Evolutionary conservation across 2,797 vertebrate genomes (phyloP), one percentile per base, ranked within the genome.

Genomic region (Choloepus didactylus): DNA sequence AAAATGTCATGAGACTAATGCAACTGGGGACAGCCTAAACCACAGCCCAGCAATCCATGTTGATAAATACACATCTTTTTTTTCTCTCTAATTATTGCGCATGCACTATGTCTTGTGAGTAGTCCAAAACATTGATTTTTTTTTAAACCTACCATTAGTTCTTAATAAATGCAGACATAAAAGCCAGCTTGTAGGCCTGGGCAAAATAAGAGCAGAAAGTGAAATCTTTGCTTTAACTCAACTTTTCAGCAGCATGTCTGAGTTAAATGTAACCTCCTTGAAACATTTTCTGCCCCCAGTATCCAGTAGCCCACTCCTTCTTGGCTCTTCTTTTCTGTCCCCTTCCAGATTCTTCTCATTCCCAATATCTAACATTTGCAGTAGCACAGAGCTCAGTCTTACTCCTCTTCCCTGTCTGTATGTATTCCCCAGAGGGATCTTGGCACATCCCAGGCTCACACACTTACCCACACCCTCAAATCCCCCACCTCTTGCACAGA

Each of bases 261-360:
- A 29, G 7, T 14, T 44, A 27, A 67, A 12, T 0, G 4, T 14
- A 9, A 29, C 12, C 5, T n/a, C 23, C 66, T 31, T 18, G 35
- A n/a, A 80, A 4, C 2, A 0, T 23, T 16, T 44, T n/a, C 29
- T 62, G 82, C 12, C 3, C 10, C 11, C 27, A 46, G 18, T 5
- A 51, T 31, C n/a, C 49, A 10, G 27, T 4, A 66, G 16, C 7
- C 8, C 4, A 2, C 6, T 76, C 90, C n/a, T 72, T 69, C 12
- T 44, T 1, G 2, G 4, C 18, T 5, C 2, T 21, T 6, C 25
- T 3, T 56, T 4, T 44, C 67, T 23, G 35, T 5, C 2, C 1
- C 16, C 2, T 89, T 72, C 19, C 72, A 60, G 12, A 19, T 23
- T 21, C 2, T 81, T 9, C 25, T 82, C 35, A 35, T 29, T 70